Base-by-base conservation (phyloP, 2,113 vertebrate species). In the Macquaria australasica region DNA sequence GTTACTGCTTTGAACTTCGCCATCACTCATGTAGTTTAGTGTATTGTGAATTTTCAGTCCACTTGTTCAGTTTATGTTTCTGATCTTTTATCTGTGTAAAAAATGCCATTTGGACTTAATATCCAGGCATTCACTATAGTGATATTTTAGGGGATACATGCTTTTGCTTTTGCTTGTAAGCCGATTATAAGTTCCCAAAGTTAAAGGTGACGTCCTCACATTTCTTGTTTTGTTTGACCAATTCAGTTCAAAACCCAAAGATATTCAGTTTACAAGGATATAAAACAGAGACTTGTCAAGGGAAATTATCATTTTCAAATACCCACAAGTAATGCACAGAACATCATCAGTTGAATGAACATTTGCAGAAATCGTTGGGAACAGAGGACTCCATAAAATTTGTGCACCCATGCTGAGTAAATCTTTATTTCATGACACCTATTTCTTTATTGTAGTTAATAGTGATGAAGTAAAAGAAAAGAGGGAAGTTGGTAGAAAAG, bases 381-480 rank as follows among this genome's bases (percentile, higher is more conserved):
- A 62, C 15, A 25, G 60, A 60, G 8, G 16, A 31, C 41, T 21
- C 16, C 37, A 34, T 11, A n/a, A 41, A 39, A 6, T 3, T 6
- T 51, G 48, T 51, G 48, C 48, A 51, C 16, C 48, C 16, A 48
- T 63, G 62, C 9, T 10, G 5, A 7, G 14, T 48, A 12, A 48
- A 48, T 48, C 41, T 10, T 41, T 10, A 34, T 43, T 39, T 48
- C 68, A 53, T 51, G 48, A 77, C 62, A 50, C 37, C 7, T 18
- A 5, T 11, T 48, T 72, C 21, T 77, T 73, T 2, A 66, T 41
- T 66, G 48, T 23, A 41, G 20, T 53, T 28, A 2, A 28, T 18
- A 20, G 9, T 37, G 31, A 73, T 58, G 55, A 73, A 83, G 71
- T 51, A 45, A 63, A 3, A 45, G 67, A 20, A 28, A 78, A 80